Percentiles rank a stretch among this genome's conserved stretches.
These are phyloP conservation scores for Mormyrus proboscirostris DNA, from an alignment of 2,797 vertebrate genomes.

Conservation along the genomic window DNA sequence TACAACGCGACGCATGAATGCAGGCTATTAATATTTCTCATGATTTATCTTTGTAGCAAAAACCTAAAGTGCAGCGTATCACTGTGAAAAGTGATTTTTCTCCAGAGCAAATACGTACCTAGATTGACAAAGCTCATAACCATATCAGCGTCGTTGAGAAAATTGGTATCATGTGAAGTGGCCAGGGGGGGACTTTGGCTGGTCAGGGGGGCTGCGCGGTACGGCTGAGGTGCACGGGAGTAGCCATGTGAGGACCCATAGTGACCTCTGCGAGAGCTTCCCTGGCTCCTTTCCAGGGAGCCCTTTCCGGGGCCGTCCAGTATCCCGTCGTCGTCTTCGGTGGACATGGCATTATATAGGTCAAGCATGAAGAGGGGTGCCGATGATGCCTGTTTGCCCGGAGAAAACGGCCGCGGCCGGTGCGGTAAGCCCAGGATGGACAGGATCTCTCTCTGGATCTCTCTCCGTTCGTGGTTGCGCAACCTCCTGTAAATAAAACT, in stretches of 20 bases:
- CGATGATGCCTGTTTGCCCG: slow-evolving; percentile 92
- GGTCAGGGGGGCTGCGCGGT: slow-evolving; percentile 70
- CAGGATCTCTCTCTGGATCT: slow-evolving; percentile 98
- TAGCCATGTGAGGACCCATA: slow-evolving; percentile 76
- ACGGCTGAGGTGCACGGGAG: slow-evolving; percentile 75
- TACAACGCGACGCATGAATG: not conserved
- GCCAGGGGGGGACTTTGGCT: slow-evolving; percentile 83
- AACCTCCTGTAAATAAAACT: slow-evolving; percentile 98
- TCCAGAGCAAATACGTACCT: slow-evolving; percentile 68
- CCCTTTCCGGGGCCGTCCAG: slow-evolving; percentile 65
- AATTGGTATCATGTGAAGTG: slow-evolving; percentile 85
- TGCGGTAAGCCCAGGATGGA: slow-evolving; percentile 97
- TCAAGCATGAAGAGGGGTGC: slow-evolving; percentile 98
- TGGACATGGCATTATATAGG: slow-evolving; percentile 97
- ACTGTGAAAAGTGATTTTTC: not conserved
- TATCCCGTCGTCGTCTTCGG: slow-evolving; percentile 76
- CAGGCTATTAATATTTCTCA: not conserved
- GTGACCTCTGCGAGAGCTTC: slow-evolving; percentile 70
- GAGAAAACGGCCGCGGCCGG: slow-evolving; percentile 93
- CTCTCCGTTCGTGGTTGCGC: slow-evolving; percentile 92
- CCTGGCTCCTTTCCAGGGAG: slow-evolving; percentile 63
- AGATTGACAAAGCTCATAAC: slow-evolving; percentile 99
- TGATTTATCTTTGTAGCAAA: not conserved
- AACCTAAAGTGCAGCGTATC: not conserved
- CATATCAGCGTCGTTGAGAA: slow-evolving; percentile 98